A percentile compares a stretch with the other conserved stretches of the same genome.
phyloP scores from a whole-genome alignment of 2,113 vertebrate species.

The Sprattus sprattus region DNA sequence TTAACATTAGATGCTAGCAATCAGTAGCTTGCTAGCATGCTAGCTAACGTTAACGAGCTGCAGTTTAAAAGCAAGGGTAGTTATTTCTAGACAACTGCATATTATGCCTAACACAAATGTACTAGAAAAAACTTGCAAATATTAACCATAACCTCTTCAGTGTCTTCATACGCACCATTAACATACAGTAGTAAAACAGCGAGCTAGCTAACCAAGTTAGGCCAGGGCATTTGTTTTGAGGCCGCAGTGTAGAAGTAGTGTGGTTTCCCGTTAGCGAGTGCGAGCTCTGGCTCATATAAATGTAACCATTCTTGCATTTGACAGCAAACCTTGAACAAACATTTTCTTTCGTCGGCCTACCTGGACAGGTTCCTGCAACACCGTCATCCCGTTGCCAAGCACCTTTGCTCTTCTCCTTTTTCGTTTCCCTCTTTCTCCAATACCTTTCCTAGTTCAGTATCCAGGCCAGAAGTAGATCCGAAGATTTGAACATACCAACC shows the following conservation, averaged over 20 bases:
- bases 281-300: neutral
- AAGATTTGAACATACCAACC: slow-evolving; percentile 76
- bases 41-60: slow-evolving; percentile 18
- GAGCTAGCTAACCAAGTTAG: neutral
- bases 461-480: slow-evolving; percentile 56
- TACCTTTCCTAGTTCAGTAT: slow-evolving; percentile 57
- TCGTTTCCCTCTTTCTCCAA: slow-evolving; percentile 49
- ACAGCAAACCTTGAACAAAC: slow-evolving; percentile 29
- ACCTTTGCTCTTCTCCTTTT: slow-evolving; percentile 47
- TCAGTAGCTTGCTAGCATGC: slow-evolving; percentile 5
- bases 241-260: slow-evolving; percentile 45
- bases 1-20: too few species aligned
- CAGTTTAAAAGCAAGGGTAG: neutral
- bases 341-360: slow-evolving; percentile 47
- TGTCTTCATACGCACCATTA: neutral
- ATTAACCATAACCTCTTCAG: neutral
- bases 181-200: neutral
- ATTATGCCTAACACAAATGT: too few species aligned
- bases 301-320: slow-evolving; percentile 22
- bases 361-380: slow-evolving; percentile 80
- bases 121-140: neutral
- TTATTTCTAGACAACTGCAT: too few species aligned
- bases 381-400: slow-evolving; percentile 72
- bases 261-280: slow-evolving; percentile 23
- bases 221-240: slow-evolving; percentile 28